Evolutionary conservation across 2,797 vertebrate species (phyloP).

Genomic region (Alectoris magna): DNA sequence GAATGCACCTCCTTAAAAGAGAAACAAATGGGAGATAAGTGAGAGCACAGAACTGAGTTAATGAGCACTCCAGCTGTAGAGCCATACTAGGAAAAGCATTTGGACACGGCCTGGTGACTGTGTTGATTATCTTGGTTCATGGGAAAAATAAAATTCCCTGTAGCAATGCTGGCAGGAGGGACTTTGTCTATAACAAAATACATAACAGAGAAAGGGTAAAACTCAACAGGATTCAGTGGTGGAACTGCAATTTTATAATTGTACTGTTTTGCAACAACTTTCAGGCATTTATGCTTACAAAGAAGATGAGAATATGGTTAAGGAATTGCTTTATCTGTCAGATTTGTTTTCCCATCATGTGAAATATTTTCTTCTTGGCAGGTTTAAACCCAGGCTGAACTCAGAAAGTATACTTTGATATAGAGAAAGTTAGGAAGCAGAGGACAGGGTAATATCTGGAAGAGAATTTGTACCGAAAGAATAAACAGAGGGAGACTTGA

Average conservation of each 20-base stretch:
- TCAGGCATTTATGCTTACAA: background rate
- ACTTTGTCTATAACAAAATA: background rate
- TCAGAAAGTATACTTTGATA: background rate
- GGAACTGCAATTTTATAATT: background rate
- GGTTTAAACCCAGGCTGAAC: background rate
- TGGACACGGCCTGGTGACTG: background rate
- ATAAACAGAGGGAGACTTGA: background rate
- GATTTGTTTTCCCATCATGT: background rate
- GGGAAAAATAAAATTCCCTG: background rate
- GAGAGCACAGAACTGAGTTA: background rate
- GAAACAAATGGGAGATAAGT: background rate
- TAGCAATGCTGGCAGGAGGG: background rate
- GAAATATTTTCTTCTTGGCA: background rate
- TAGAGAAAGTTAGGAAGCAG: background rate
- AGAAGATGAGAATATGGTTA: background rate
- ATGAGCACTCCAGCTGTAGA: background rate
- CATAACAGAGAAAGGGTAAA: background rate
- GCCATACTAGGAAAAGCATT: background rate
- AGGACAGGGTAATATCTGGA: background rate
- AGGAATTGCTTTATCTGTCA: background rate
- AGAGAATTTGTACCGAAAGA: background rate
- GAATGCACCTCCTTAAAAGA: background rate
- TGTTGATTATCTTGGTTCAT: background rate
- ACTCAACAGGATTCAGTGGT: background rate
- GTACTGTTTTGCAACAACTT: background rate